Base-by-base conservation (phyloP, 2,797 vertebrate genomes). In the Hephaestus fuliginosus region DNA sequence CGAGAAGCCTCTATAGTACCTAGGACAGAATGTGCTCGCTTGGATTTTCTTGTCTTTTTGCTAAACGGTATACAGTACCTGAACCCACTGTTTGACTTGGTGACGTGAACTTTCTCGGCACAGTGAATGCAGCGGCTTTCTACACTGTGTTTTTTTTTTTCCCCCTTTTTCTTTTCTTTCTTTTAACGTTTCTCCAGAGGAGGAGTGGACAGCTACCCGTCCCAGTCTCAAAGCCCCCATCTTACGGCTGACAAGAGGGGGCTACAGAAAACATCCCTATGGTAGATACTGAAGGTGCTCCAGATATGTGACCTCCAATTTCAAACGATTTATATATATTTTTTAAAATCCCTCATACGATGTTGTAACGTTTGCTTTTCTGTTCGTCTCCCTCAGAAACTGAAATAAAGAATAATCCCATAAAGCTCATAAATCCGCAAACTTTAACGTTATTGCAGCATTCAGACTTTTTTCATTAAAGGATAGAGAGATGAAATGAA, bases 281-380 rank as follows among this genome's bases (percentile, higher is more conserved):
- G 98, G 97, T 98, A 98, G 98, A 99, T 99, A 99, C 97, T 99
- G 96, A 99, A 98, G 97, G 96, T 97, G 97, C 94, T 96, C 90
- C 93, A 95, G 94, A 95, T 92, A 96, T 92, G 92, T 96, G 95
- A 96, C 93, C 95, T 96, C 93, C 93, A 92, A 94, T 95, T 94
- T 95, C 78, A 95, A 96, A 96, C 95, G 95, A 95, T 93, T 96
- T 95, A 93, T 92, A 94, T 95, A 65, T 94, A 46, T 76, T 82
- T 93, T 94, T 96, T 94, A 91, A 25, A 95, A 94, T 94, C 84
- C 81, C 49, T 73, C 74, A 95, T 95, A 95, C 95, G 93, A 93
- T 95, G 96, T 94, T 96, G 86, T 87, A 84, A 83, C 43, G 20
- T 86, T 78, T 66, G 49, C 41, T 56, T 76, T 79, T 78, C 69